These are phyloP conservation scores for Pseudomyrmex cubaensis DNA, from an alignment of 1,140 invertebrate genomes.

Conservation along the genomic window DNA sequence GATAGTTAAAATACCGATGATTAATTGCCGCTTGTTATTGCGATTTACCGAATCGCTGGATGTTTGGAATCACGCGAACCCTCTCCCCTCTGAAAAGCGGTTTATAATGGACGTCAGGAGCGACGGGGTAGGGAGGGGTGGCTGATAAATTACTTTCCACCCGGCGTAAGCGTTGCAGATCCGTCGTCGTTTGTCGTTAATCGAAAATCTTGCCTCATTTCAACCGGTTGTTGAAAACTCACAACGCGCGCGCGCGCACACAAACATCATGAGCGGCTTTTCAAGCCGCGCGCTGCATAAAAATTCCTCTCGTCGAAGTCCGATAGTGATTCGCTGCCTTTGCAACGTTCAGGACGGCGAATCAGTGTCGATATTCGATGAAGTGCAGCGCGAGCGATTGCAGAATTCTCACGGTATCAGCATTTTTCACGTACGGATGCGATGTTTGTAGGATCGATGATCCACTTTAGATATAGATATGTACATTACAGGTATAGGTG, in stretches of 20 bases:
- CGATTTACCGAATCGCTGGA: constrained; percentile 58
- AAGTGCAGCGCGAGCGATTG: constrained; percentile 17
- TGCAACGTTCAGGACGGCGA: constrained; percentile 35
- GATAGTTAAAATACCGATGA: constrained; percentile 72
- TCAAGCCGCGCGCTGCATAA: constrained; percentile 17
- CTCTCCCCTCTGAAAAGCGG: constrained; percentile 21
- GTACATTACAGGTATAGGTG: too few species aligned
- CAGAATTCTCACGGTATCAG: constrained; percentile 32
- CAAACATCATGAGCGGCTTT: not conserved
- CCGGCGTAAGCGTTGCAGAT: constrained; percentile 47
- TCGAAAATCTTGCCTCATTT: constrained; percentile 51
- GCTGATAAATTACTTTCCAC: constrained; percentile 55
- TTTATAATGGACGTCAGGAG: constrained; percentile 43
- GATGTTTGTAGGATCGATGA: constrained; percentile 44
- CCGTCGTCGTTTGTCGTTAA: constrained; percentile 54
- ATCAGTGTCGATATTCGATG: constrained; percentile 45
- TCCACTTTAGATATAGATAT: not conserved
- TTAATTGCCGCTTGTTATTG: constrained; percentile 69
- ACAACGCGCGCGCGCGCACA: not conserved
- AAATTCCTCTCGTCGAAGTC: constrained; percentile 33
- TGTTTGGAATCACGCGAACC: constrained; percentile 43
- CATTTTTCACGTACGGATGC: constrained; percentile 15
- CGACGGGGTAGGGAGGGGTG: not conserved
- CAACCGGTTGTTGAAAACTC: not conserved
- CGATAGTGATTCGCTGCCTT: constrained; percentile 47